Base-by-base conservation (phyloP, 1,140 invertebrate genomes). In the Eciton burchellii region DNA sequence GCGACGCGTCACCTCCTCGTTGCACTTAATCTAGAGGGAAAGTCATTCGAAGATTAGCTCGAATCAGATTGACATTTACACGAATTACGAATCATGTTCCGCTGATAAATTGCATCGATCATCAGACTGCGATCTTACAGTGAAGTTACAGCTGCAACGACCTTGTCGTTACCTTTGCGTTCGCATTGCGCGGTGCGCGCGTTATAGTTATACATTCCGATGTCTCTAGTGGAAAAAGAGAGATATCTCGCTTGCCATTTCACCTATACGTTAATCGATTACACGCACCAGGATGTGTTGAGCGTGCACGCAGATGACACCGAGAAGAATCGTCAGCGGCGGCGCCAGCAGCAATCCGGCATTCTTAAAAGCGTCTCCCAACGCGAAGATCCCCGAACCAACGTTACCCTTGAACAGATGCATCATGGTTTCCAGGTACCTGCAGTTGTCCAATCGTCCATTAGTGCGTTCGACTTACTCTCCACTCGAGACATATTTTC, bases 391-490 rank as follows among this genome's bases (percentile, higher is more conserved):
- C 3, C 96, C 97, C 0, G 96, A 96, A 57, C 97, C 96, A 62
- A 97, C 95, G 93, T 97, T 97, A 52, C 96, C 96, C 89, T 96
- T 96, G 88, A 97, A 96, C 65, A 97, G 93, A 91, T 97, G 97
- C 89, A 96, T 95, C 82, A 97, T 94, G 0, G 96, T 97, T 91
- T 97, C 96, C 71, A 95, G 68, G 89, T 96, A 97, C 84, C 96
- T 97, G 88, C 77, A 94, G 91, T 79, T 77, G 45, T 83, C 41
- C 73, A 83, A 77, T 77, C 47, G 26, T 59, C 26, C 26, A 59
- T 81, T 84, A 82, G 43, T 65, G 35, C 14, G 6, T n/a, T 62
- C 16, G 6, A 49, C 41, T 29, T 70, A 43, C 56, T 79, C 8
- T 70, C n/a, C 6, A 56, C 21, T 77, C 21, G 14, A 68, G 35